Conservation (phyloP, 1,140 invertebrate species). For the Ceratosolen solmsi region DNA sequence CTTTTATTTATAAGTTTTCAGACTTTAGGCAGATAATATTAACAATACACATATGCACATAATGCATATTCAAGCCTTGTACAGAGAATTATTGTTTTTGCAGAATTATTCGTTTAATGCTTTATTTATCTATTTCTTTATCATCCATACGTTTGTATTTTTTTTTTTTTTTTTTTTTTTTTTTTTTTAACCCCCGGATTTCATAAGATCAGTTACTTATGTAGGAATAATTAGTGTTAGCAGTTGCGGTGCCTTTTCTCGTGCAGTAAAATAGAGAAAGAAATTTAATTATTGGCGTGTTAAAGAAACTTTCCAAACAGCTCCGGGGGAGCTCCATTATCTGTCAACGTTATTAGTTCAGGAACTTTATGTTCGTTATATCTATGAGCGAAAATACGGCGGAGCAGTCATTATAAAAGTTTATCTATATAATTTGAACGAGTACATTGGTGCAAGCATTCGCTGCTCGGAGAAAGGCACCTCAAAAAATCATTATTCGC, state of each 20-base stretch:
- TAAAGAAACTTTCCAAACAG: not conserved
- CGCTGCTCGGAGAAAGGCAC: conserved; percentile 48
- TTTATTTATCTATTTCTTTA: conserved; percentile 32
- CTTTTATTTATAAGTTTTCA: conserved; percentile 52
- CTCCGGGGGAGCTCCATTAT: conserved; percentile 3
- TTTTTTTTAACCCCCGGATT: not conserved
- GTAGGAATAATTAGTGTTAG: conserved; percentile 34
- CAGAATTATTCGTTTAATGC: conserved; percentile 14
- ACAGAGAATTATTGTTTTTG: conserved; percentile 43
- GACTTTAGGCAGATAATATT: conserved; percentile 50
- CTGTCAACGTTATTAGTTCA: not conserved
- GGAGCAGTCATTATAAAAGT: conserved; percentile 36
- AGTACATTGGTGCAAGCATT: conserved; percentile 9
- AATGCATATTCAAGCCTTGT: conserved; percentile 47
- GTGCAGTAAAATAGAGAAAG: conserved; percentile 20
- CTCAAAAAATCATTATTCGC: conserved; percentile 31
- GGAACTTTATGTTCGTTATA: conserved; percentile 35
- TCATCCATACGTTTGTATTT: not conserved
- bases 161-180: no score
- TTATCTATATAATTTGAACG: conserved; percentile 37
- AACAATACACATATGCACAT: conserved; percentile 46
- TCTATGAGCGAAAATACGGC: conserved; percentile 24
- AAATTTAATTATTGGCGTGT: not conserved
- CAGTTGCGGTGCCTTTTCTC: conserved; percentile 42
- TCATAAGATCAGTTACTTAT: conserved; percentile 27